Conservation (phyloP, 35 echinoderm and acorn worm species). For the Lytechinus pictus region DNA sequence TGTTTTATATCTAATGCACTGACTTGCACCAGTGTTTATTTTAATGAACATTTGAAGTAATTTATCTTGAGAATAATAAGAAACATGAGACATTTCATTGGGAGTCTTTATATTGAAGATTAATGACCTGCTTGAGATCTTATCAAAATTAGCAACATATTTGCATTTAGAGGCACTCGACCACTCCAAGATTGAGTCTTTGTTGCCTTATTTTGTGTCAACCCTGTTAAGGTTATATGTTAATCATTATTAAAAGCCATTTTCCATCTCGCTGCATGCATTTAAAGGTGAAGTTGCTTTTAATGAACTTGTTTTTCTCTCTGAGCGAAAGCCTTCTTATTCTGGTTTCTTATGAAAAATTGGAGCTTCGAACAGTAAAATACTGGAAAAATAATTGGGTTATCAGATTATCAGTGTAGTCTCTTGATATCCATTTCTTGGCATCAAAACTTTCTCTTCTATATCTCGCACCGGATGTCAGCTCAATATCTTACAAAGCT, state of each 20-base stretch:
- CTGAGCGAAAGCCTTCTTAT: background rate
- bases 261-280: background rate
- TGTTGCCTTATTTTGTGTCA: background rate
- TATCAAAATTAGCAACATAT: background rate
- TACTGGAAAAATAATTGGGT: background rate
- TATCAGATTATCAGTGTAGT: background rate
- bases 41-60: background rate
- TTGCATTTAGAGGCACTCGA: background rate
- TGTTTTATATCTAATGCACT: too few relatives aligned
- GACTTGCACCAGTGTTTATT: background rate
- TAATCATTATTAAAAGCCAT: background rate
- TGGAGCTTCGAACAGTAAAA: too few relatives aligned
- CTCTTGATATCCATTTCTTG: background rate
- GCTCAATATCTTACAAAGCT: background rate
- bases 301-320: background rate
- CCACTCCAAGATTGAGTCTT: background rate
- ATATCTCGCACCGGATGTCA: background rate
- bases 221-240: background rate
- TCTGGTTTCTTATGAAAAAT: background rate
- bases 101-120: background rate
- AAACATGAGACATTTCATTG: background rate
- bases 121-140: background rate
- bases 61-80: background rate
- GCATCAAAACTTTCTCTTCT: background rate
- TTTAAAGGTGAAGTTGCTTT: background rate